A percentile compares a stretch with the other conserved stretches of the same genome.
Conservation (phyloP, 1,140 invertebrate genomes). For the Calliphora vicina region DNA sequence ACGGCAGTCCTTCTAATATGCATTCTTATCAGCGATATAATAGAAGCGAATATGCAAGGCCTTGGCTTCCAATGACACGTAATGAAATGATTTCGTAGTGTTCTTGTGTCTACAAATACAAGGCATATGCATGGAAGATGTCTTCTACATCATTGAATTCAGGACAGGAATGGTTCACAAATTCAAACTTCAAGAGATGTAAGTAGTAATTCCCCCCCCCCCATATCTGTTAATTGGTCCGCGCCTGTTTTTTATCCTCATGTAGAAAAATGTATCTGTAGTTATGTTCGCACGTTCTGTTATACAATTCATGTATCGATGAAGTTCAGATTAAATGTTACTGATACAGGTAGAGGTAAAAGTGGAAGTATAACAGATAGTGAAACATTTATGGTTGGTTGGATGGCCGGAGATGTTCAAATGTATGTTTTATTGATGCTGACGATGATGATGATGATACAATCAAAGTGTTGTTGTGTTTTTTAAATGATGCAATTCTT, state of each 20-base stretch:
- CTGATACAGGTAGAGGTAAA: neutral
- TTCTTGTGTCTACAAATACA: no score
- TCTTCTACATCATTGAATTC: no score
- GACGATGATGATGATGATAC: neutral
- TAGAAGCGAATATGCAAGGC: no score
- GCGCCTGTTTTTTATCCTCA: neutral
- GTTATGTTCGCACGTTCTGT: neutral
- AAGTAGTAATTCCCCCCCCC: no score
- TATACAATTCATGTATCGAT: neutral
- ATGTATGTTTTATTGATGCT: neutral
- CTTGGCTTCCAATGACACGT: no score
- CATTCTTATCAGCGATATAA: no score
- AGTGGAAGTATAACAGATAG: neutral
- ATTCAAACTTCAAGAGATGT: no score
- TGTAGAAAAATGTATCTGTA: neutral
- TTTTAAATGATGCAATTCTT: neutral
- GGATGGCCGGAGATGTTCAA: neutral
- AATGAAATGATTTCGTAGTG: no score
- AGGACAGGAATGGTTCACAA: no score
- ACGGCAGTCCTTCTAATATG: no score
- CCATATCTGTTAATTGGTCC: no score
- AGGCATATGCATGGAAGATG: no score
- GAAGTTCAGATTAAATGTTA: constrained; percentile 3
- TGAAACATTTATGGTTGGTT: neutral
- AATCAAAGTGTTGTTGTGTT: neutral